Percentiles rank a stretch among this genome's conserved stretches.
phyloP scores from a whole-genome alignment of 2,113 vertebrate genomes.

The Machaerirhynchus nigripectus region DNA sequence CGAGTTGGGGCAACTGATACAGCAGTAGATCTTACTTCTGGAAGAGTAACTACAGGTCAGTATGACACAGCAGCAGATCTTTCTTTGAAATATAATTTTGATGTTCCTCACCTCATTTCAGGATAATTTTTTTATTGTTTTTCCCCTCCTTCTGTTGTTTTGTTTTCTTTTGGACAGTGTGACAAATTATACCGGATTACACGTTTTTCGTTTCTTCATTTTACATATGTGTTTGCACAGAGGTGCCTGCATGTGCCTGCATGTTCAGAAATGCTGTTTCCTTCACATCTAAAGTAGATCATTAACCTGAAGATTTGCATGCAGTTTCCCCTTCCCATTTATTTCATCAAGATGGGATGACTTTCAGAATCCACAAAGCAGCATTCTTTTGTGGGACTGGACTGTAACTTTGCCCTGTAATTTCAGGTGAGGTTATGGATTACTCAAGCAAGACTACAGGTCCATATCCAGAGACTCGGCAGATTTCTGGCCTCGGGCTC shows the following conservation, averaged over 20 bases:
- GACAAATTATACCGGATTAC: slow-evolving; percentile 68
- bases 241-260: slow-evolving; percentile 93
- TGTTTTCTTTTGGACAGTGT: slow-evolving; percentile 73
- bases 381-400: slow-evolving; percentile 76
- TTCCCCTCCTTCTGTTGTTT: slow-evolving; percentile 66
- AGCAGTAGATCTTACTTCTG: slow-evolving; percentile 94
- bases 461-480: slow-evolving; percentile 80
- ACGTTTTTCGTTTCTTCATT: slow-evolving; percentile 68
- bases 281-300: slow-evolving; percentile 83
- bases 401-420: slow-evolving; percentile 86
- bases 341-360: slow-evolving; percentile 77
- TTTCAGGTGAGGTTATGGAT: slow-evolving; percentile 98
- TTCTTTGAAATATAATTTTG: slow-evolving; percentile 84
- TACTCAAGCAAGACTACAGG: slow-evolving; percentile 92
- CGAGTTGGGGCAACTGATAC: slow-evolving; percentile 79
- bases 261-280: slow-evolving; percentile 89
- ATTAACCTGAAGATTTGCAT: slow-evolving; percentile 85
- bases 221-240: slow-evolving; percentile 76
- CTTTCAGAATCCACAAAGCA: slow-evolving; percentile 64
- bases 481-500: slow-evolving; percentile 80
- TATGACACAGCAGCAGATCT: slow-evolving; percentile 79
- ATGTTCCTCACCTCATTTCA: slow-evolving; percentile 81
- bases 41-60: slow-evolving; percentile 91
- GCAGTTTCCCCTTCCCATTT: slow-evolving; percentile 72
- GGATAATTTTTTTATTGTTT: slow-evolving; percentile 71